Evolutionary conservation across 2,888 invertebrate species (phyloP).

Genomic region (Cartodere bifasciata): DNA sequence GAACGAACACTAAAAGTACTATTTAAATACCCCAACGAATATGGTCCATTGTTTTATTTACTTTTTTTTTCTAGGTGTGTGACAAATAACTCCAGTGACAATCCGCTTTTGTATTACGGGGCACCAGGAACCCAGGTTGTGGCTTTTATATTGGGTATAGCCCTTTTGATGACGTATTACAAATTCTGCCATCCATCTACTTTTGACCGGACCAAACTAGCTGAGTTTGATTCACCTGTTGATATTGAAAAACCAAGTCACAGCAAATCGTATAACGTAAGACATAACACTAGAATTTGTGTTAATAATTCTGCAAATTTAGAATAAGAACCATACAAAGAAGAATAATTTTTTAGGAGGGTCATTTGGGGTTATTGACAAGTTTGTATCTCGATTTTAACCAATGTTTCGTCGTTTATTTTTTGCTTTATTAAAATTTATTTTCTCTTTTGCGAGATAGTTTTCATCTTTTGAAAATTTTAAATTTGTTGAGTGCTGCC

Average conservation of each 20-base stretch:
- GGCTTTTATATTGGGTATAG: constrained; percentile 31
- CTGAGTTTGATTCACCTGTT: constrained; percentile 23
- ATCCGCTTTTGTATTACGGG: constrained; percentile 33
- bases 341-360: too few species aligned
- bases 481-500: too few species aligned
- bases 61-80: constrained; percentile 30
- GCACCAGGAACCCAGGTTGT: constrained; percentile 32
- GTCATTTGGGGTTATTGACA: too few species aligned
- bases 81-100: constrained; percentile 30
- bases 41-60: neutral
- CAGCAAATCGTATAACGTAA: constrained; percentile 30
- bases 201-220: constrained; percentile 23
- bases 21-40: too few species aligned
- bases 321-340: neutral
- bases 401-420: too few species aligned
- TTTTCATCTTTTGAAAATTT: too few species aligned
- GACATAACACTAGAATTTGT: too few species aligned
- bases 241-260: constrained; percentile 30
- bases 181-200: constrained; percentile 35
- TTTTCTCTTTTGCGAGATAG: too few species aligned
- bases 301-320: too few species aligned
- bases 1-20: neutral
- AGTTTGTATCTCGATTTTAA: too few species aligned
- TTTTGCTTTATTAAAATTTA: too few species aligned
- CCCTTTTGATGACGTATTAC: constrained; percentile 35